Conservation (phyloP, 23 tunicate species). For the Ciona savignyi region DNA sequence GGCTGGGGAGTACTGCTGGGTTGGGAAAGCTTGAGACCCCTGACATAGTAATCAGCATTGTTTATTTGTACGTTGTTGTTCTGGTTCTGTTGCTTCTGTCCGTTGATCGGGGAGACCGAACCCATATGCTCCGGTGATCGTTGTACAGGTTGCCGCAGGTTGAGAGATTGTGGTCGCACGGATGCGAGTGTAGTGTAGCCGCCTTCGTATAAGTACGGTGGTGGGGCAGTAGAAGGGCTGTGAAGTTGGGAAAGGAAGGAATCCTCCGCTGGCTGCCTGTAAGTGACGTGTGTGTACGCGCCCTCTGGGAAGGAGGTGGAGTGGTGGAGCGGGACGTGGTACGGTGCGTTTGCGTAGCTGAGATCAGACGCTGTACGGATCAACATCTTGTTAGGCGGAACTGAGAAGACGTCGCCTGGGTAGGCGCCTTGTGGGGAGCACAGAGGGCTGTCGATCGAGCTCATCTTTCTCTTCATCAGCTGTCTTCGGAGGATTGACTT, state of each 20-base stretch:
- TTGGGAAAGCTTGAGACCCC: conserved; percentile 2
- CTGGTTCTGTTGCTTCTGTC: conserved; percentile 69
- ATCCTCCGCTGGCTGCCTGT: conserved; percentile 28
- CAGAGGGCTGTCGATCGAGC: conserved; percentile 44
- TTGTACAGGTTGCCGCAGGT: conserved; percentile 13
- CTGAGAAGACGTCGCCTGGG: conserved; percentile 44
- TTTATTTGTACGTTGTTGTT: conserved; percentile 64
- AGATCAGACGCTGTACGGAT: conserved; percentile 63
- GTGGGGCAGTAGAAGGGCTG: conserved; percentile 21
- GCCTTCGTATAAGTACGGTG: conserved; percentile 54
- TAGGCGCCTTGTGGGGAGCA: conserved; percentile 25
- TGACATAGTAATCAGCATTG: conserved; percentile 1
- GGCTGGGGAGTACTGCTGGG: conserved; percentile 26
- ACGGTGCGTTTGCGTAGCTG: conserved; percentile 55
- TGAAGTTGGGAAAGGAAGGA: conserved; percentile 59
- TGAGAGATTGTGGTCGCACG: conserved; percentile 32
- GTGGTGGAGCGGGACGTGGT: conserved; percentile 70
- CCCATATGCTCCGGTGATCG: conserved; percentile 9
- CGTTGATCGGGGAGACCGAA: conserved; percentile 38
- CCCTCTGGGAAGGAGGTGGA: conserved; percentile 56
- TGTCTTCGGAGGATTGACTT: conserved; percentile 72
- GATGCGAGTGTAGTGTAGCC: conserved; percentile 83
- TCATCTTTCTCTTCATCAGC: conserved; percentile 78
- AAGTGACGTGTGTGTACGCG: conserved; percentile 43
- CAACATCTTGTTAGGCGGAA: conserved; percentile 78